These are phyloP conservation scores for Sinodicranocentrus sp. DNA, from an alignment of 2,888 invertebrate species.

Conservation along the genomic window DNA sequence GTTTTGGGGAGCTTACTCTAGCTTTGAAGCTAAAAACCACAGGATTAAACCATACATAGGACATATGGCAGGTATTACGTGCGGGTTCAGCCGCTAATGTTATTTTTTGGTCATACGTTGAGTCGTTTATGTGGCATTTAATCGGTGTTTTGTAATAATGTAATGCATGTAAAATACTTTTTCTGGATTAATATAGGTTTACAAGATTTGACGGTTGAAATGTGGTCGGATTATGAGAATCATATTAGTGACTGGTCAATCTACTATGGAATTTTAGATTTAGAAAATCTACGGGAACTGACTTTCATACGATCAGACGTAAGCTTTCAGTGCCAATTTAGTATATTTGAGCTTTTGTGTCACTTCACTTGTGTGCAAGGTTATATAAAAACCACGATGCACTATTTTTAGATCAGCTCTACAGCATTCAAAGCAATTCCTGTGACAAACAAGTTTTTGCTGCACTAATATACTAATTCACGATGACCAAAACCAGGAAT, in stretches of 20 bases:
- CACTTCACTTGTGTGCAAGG: neutral
- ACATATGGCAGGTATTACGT: conserved; percentile 35
- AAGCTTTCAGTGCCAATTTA: neutral
- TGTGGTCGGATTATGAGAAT: conserved; percentile 61
- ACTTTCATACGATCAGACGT: conserved; percentile 34
- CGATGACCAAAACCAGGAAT: no score
- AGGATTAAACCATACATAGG: conserved; percentile 48
- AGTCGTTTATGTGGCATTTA: no score
- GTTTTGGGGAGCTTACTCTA: conserved; percentile 32
- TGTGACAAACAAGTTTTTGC: neutral
- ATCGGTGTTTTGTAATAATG: no score
- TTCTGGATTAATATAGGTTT: conserved; percentile 34
- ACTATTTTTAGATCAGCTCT: conserved; percentile 23
- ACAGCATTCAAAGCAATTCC: conserved; percentile 17
- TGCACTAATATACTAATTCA: neutral
- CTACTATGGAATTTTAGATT: conserved; percentile 38
- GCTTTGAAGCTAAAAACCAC: conserved; percentile 19
- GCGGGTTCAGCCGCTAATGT: no score
- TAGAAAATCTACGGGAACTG: conserved; percentile 24
- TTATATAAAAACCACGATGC: neutral
- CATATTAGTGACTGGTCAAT: conserved; percentile 46
- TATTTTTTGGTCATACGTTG: no score
- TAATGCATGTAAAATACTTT: no score
- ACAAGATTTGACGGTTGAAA: conserved; percentile 38
- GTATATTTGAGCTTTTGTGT: no score